phyloP scores from a whole-genome alignment of 2,888 invertebrate genomes.

The Volucella bombylans region DNA sequence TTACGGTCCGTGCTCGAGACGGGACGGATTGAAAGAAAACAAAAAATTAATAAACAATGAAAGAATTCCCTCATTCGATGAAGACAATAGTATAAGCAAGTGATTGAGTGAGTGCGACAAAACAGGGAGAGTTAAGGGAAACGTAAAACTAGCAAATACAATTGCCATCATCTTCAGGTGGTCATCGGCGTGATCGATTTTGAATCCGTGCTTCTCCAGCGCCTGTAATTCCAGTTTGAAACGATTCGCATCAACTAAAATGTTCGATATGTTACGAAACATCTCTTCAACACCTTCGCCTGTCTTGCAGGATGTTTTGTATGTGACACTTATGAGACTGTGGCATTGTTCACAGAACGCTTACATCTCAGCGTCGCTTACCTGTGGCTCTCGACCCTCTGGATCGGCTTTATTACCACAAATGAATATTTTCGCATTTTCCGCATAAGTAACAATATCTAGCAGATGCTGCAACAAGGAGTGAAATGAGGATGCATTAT shows the following conservation, averaged over 20 bases:
- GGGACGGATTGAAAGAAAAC: constrained; percentile 50
- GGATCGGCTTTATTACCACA: constrained; percentile 96
- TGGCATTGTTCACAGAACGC: constrained; percentile 96
- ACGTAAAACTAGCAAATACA: constrained; percentile 80
- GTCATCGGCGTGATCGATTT: constrained; percentile 86
- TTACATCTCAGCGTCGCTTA: constrained; percentile 94
- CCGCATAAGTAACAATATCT: constrained; percentile 96
- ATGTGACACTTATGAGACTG: constrained; percentile 92
- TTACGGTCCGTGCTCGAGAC: constrained; percentile 29
- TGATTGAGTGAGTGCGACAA: background rate
- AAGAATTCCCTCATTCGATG: constrained; percentile 14
- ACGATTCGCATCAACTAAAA: constrained; percentile 90
- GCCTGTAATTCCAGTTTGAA: constrained; percentile 92
- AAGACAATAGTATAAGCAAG: constrained; percentile 15
- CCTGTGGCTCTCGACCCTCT: constrained; percentile 87
- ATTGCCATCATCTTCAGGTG: constrained; percentile 80
- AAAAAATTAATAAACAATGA: constrained; percentile 46
- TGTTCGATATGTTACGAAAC: constrained; percentile 93
- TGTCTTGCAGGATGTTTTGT: constrained; percentile 94
- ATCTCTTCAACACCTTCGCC: constrained; percentile 94
- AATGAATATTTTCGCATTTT: constrained; percentile 96
- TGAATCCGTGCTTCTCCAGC: constrained; percentile 90
- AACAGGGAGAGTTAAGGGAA: background rate
- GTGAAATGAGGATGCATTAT: constrained; percentile 96
- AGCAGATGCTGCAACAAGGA: constrained; percentile 94